Base-by-base conservation (phyloP, 2,113 vertebrate genomes). In the Tapirus terrestris region DNA sequence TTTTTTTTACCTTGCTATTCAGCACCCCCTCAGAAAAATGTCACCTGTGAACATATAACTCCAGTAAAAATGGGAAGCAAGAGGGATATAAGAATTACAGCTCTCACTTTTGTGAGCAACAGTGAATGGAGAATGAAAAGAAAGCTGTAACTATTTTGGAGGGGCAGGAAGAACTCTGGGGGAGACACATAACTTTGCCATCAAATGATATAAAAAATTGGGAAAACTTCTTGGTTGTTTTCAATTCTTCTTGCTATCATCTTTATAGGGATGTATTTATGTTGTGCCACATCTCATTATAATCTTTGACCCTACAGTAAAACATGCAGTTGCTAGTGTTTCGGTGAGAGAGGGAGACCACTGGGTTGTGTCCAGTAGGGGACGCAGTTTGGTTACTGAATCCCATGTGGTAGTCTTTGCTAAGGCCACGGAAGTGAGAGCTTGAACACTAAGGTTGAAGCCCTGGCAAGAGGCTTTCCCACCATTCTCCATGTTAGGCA, bases 11-110 rank as follows among this genome's bases (percentile, higher is more conserved):
- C 29, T 63, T 91, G 17, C 2, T 67, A 25, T 90, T 91, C 8
- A 92, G 67, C 8, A 95, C 3, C 63, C 88, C 27, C 82, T 88
- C 56, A 97, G 83, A 98, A 98, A 92, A 51, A 67, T 95, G 68
- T 96, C 73, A 94, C 31, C 12, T 36, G 53, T 0, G 0, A 80
- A 83, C 43, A 93, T 36, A 45, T 20, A 94, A 29, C 33, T 97
- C n/a, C 13, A 56, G 4, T 63, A 73, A 67, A 97, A 95, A 67
- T 1, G 2, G 12, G 53, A 87, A 33, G 48, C 7, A n/a, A 75
- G 65, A 75, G n/a, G 95, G 21, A 76, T 13, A 12, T 51, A 36
- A 2, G 23, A 86, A 87, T 84, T 94, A 61, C 1, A 90, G 23
- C 4, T 33, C 0, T 83, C 8, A 3, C 17, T 85, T 97, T 89